A percentile compares a stretch with the other conserved stretches of the same genome.
phyloP scores from a whole-genome alignment of 2,888 invertebrate genomes.

The Lacanobia wlatinum region DNA sequence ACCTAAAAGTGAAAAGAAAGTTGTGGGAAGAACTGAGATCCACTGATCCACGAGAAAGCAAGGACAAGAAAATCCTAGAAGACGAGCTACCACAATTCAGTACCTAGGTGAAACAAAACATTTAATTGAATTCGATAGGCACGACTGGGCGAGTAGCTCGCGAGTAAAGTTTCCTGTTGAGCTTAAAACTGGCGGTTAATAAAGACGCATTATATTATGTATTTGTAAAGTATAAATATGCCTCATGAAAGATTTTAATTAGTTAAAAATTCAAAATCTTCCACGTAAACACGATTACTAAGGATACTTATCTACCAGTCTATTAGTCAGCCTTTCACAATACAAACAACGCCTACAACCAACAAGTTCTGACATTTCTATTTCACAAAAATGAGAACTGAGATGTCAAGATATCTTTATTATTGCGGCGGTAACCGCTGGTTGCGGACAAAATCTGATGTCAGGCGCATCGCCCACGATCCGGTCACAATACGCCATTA shows the following conservation, averaged over 20 bases:
- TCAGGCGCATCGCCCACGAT: constrained; percentile 56
- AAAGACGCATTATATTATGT: background rate
- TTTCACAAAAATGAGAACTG: constrained; percentile 33
- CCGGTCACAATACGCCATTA: constrained; percentile 46
- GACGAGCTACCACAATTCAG: no score
- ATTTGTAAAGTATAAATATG: background rate
- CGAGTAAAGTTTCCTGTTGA: background rate
- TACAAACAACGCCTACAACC: constrained; percentile 12
- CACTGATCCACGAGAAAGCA: no score
- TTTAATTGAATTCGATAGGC: no score
- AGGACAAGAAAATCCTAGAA: no score
- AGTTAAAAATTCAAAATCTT: background rate
- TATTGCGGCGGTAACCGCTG: constrained; percentile 13
- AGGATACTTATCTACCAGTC: background rate
- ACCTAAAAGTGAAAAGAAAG: no score
- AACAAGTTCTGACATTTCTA: constrained; percentile 32
- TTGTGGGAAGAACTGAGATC: no score
- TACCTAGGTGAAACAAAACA: no score
- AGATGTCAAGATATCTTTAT: constrained; percentile 47
- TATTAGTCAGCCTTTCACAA: constrained; percentile 18
- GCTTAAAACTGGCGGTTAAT: background rate
- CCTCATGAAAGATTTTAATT: background rate
- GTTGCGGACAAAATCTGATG: constrained; percentile 39
- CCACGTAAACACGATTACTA: background rate
- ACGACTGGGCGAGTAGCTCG: no score